Evolutionary conservation across 2,888 invertebrate genomes (phyloP).

Genomic region (Rhopalosiphum nymphaeae): DNA sequence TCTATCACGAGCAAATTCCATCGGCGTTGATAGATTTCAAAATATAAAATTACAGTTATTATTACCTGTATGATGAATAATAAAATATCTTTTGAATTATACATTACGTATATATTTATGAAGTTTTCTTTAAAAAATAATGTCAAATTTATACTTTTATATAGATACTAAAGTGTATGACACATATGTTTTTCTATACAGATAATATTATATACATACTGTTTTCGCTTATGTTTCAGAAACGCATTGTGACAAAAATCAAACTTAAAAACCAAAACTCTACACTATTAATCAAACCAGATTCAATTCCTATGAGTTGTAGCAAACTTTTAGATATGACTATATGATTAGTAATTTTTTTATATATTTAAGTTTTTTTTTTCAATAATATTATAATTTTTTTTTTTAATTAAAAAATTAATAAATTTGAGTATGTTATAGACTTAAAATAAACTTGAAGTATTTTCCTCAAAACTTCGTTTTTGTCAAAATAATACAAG

Average conservation of each 20-base stretch:
- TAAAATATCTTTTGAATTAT: neutral
- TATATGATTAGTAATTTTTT: neutral
- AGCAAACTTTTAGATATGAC: slow-evolving; percentile 12
- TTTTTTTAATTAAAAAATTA: neutral
- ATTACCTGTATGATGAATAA: neutral
- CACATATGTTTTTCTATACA: neutral
- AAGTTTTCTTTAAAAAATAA: neutral
- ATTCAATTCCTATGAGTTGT: neutral
- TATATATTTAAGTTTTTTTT: neutral
- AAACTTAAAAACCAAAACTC: slow-evolving; percentile 39
- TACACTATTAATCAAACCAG: neutral
- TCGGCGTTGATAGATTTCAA: neutral
- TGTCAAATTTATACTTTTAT: neutral
- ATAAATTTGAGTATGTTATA: neutral
- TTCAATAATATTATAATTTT: neutral
- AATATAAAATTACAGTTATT: neutral
- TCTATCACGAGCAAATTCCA: neutral
- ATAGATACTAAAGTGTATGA: neutral
- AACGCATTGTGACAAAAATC: slow-evolving; percentile 1
- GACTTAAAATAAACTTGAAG: neutral
- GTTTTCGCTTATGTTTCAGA: slow-evolving; percentile 28
- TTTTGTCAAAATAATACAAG: neutral
- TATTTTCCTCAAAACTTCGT: neutral
- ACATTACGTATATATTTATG: neutral
- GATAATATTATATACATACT: neutral